These are phyloP conservation scores for Micoletzkya japonica DNA, from an alignment of 2,888 invertebrate species.

Conservation along the genomic window DNA sequence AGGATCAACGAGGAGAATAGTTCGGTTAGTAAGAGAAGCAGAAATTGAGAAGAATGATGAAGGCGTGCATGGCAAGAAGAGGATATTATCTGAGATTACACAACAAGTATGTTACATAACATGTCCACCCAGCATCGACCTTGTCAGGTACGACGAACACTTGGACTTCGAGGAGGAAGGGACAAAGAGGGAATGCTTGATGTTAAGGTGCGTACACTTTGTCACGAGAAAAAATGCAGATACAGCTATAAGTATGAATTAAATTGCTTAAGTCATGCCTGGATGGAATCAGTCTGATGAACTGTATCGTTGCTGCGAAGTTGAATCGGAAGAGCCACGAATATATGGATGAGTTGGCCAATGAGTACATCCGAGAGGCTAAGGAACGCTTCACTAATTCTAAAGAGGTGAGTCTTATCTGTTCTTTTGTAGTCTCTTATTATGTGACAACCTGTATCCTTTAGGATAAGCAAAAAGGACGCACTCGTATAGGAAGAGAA, in stretches of 20 bases:
- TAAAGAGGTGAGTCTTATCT: slow-evolving; percentile 33
- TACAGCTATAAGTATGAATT: not conserved
- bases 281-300: slow-evolving; percentile 45
- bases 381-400: slow-evolving; percentile 41
- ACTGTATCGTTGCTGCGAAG: slow-evolving; percentile 53
- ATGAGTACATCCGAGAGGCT: slow-evolving; percentile 56
- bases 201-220: slow-evolving; percentile 34
- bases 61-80: slow-evolving; percentile 38
- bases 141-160: slow-evolving; percentile 11
- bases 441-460: not conserved
- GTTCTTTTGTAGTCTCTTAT: not conserved
- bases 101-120: slow-evolving; percentile 30
- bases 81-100: slow-evolving; percentile 45
- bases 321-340: slow-evolving; percentile 54
- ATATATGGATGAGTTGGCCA: slow-evolving; percentile 57
- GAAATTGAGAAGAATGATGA: slow-evolving; percentile 25
- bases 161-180: slow-evolving; percentile 21
- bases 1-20: slow-evolving; percentile 9
- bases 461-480: slow-evolving; percentile 12
- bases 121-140: not conserved
- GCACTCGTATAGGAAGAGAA: slow-evolving; percentile 54
- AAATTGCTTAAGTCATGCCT: slow-evolving; percentile 37
- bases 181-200: slow-evolving; percentile 40
- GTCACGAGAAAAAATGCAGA: too few relatives aligned
- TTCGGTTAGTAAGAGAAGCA: slow-evolving; percentile 18